A percentile compares a stretch with the other conserved stretches of the same genome.
phyloP scores from a whole-genome alignment of 2,888 invertebrate genomes.

The Lydus trimaculatus region DNA sequence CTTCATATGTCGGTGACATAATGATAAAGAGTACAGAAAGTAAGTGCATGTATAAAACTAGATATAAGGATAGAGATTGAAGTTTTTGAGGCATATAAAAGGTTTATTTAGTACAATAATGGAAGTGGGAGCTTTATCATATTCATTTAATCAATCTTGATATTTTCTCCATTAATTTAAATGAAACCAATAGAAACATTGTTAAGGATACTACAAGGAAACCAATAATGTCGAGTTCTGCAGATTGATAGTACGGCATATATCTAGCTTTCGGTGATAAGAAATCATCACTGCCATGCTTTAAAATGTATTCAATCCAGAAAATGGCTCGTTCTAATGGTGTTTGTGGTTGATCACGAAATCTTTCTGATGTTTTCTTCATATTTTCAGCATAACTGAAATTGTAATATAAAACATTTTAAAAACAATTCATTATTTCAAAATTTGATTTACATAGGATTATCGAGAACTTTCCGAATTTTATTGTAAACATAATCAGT shows the following conservation, averaged over 20 bases:
- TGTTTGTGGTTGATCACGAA: conserved; percentile 32
- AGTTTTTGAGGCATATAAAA: too few relatives aligned
- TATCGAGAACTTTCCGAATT: conserved; percentile 37
- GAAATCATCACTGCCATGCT: conserved; percentile 35
- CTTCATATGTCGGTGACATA: too few relatives aligned
- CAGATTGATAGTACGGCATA: conserved; percentile 1
- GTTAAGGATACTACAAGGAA: background rate
- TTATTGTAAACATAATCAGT: conserved; percentile 31
- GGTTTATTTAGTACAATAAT: too few relatives aligned
- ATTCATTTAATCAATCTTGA: too few relatives aligned
- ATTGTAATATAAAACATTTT: conserved; percentile 10
- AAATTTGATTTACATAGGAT: conserved; percentile 32
- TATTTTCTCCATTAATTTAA: too few relatives aligned
- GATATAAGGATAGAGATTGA: too few relatives aligned
- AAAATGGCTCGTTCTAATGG: conserved; percentile 35
- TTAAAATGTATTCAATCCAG: conserved; percentile 38
- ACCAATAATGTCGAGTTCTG: background rate
- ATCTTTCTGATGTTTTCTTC: conserved; percentile 29
- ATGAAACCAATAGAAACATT: background rate
- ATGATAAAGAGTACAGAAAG: too few relatives aligned
- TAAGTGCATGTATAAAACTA: too few relatives aligned
- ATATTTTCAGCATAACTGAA: conserved; percentile 35
- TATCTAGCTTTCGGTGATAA: background rate
- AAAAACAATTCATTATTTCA: background rate
- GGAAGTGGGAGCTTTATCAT: too few relatives aligned